These are phyloP conservation scores for Portevinia maculata DNA, from an alignment of 2,888 invertebrate genomes.

Conservation along the genomic window DNA sequence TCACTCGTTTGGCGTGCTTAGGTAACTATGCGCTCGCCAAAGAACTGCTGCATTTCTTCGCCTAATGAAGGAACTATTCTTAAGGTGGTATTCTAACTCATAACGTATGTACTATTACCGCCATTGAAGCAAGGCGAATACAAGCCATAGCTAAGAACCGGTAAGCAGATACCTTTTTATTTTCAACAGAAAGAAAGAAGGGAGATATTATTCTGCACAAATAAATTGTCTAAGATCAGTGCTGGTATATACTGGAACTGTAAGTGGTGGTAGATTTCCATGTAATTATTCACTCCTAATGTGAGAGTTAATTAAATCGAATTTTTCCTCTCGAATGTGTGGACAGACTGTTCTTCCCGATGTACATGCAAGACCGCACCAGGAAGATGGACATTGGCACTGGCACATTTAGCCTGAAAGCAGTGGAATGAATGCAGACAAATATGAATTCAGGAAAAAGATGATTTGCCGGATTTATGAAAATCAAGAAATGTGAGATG, in stretches of 20 bases:
- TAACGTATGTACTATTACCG: slow-evolving; percentile 36
- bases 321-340: slow-evolving; percentile 19
- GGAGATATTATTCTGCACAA: slow-evolving; percentile 20
- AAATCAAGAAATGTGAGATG: slow-evolving; percentile 61
- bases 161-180: slow-evolving; percentile 23
- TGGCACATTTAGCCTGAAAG: slow-evolving; percentile 22
- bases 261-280: slow-evolving; percentile 56
- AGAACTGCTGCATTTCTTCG: background rate
- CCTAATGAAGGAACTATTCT: slow-evolving; percentile 41
- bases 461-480: slow-evolving; percentile 65
- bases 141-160: slow-evolving; percentile 49
- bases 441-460: slow-evolving; percentile 53
- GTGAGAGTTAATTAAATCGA: slow-evolving; percentile 72
- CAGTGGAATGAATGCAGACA: slow-evolving; percentile 22
- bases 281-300: slow-evolving; percentile 71
- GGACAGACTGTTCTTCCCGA: slow-evolving; percentile 12
- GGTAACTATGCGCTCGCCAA: slow-evolving; percentile 28
- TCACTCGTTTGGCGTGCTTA: slow-evolving; percentile 43
- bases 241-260: slow-evolving; percentile 9
- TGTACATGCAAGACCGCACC: slow-evolving; percentile 7
- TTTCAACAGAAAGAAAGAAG: background rate
- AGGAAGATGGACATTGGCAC: slow-evolving; percentile 39
- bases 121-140: slow-evolving; percentile 25
- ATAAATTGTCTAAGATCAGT: slow-evolving; percentile 36
- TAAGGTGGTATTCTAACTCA: slow-evolving; percentile 46